A percentile compares a stretch with the other conserved stretches of the same genome.
Evolutionary conservation across 35 echinoderm and acorn worm genomes (phyloP).

Genomic region (Strongylocentrotus purpuratus): DNA sequence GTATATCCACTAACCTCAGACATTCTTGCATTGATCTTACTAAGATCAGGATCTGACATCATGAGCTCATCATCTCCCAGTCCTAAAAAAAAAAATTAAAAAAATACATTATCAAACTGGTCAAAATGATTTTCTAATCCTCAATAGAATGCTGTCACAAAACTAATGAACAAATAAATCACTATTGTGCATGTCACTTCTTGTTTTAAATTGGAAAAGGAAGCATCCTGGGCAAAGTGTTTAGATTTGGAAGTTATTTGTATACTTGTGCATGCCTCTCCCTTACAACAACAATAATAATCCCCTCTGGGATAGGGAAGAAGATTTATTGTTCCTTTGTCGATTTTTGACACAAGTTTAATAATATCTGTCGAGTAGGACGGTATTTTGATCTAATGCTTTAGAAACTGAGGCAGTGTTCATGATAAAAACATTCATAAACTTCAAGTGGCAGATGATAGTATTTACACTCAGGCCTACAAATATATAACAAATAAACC

Average conservation of each 20-base stretch:
- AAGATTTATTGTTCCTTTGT: neutral
- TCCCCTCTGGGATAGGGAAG: neutral
- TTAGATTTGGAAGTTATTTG: neutral
- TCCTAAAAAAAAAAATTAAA: neutral
- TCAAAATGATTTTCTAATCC: neutral
- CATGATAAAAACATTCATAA: too few relatives aligned
- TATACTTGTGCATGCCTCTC: neutral
- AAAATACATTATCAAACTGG: neutral
- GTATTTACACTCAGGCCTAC: too few relatives aligned
- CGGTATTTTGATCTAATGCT: neutral
- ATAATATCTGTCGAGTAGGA: neutral
- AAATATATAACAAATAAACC: too few relatives aligned
- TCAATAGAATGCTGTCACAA: neutral
- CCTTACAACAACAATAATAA: neutral
- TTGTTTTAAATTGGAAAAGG: too few relatives aligned
- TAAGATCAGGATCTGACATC: conserved; percentile 47
- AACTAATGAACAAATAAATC: neutral
- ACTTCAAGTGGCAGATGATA: too few relatives aligned
- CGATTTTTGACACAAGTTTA: neutral
- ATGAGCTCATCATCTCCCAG: conserved; percentile 29
- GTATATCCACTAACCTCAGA: conserved; percentile 7
- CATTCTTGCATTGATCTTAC: conserved; percentile 51
- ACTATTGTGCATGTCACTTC: neutral
- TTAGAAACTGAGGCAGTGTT: neutral
- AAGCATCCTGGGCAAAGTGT: too few relatives aligned